Evolutionary conservation across 2,888 invertebrate genomes (phyloP), one percentile per base, ranked within the genome.

Genomic region (Suillia variegata): DNA sequence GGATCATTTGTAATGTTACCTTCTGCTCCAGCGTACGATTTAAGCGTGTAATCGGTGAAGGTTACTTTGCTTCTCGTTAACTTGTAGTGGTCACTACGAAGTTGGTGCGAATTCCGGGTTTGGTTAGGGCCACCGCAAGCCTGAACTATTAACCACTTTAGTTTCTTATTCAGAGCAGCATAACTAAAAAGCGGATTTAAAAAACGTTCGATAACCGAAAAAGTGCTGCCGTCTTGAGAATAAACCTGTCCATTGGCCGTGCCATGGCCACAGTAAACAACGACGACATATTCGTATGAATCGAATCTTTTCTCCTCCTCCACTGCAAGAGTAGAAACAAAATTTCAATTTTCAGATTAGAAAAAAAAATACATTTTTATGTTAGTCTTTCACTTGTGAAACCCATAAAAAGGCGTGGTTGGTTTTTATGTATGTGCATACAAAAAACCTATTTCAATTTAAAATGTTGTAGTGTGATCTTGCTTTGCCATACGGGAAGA

Each of bases 71-170:
- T n/a, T n/a, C n/a, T 48, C 45, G 1, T 50, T 58, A 58, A 58
- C 58, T 2, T 21, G 15, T 34, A 58, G 34, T n/a, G 50, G 5
- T 34, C 10, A 13, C 13, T 48, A 48, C 2, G 54, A n/a, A n/a
- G n/a, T n/a, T n/a, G n/a, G n/a, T n/a, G n/a, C n/a, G n/a, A n/a
- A n/a, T n/a, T 10, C n/a, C n/a, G n/a, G n/a, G n/a, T n/a, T 2
- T 31, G 18, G 31, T 12, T 6, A 31, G 31, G 31, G 18, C 63
- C 63, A 4, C 63, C 61, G 38, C 63, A 61, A 2, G 63, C 24
- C 20, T 61, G 59, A 15, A 55, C 38, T 8, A 63, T 56, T 1
- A 63, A 22, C 63, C 63, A 63, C 47, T 63, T 63, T 1, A 63
- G 53, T 57, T 63, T 63, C 6, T 21, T 18, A 18, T 61, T 45